Evolutionary conservation across 2,113 vertebrate species (phyloP).

Genomic region (Fregetta grallaria): DNA sequence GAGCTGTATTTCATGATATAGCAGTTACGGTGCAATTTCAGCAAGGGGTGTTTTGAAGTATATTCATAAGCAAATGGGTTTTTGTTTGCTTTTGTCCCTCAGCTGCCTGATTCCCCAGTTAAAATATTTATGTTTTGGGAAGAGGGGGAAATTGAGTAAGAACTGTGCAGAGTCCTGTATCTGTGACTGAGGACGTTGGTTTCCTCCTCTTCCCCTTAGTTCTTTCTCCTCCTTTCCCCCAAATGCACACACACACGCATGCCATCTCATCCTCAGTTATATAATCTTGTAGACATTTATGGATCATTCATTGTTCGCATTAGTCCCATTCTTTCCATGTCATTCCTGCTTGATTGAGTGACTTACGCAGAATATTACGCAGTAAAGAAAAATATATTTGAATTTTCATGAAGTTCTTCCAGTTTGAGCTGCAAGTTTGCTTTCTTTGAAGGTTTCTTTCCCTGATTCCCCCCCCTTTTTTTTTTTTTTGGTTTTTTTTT

Average conservation of each 20-base stretch:
- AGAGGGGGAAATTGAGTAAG: neutral
- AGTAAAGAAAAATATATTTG: neutral
- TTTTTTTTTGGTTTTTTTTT: neutral
- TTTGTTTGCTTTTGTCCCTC: neutral
- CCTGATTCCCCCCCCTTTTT: neutral
- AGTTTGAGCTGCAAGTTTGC: neutral
- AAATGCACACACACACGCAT: neutral
- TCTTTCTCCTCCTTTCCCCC: neutral
- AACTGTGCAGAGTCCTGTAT: neutral
- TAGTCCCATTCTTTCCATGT: slow-evolving; percentile 14
- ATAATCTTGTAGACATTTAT: slow-evolving; percentile 27
- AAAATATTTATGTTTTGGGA: neutral
- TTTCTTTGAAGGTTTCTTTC: neutral
- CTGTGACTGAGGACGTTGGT: neutral
- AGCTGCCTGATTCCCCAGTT: neutral
- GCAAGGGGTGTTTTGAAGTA: neutral
- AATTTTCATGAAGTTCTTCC: neutral
- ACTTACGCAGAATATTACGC: neutral
- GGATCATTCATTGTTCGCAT: slow-evolving; percentile 21
- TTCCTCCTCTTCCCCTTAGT: neutral
- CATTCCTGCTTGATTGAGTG: neutral
- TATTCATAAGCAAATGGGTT: neutral
- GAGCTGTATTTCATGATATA: neutral
- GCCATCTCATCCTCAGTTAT: neutral
- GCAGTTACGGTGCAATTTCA: neutral